These are phyloP conservation scores for Pempheris klunzingeri DNA, from an alignment of 2,797 vertebrate species.

Conservation along the genomic window DNA sequence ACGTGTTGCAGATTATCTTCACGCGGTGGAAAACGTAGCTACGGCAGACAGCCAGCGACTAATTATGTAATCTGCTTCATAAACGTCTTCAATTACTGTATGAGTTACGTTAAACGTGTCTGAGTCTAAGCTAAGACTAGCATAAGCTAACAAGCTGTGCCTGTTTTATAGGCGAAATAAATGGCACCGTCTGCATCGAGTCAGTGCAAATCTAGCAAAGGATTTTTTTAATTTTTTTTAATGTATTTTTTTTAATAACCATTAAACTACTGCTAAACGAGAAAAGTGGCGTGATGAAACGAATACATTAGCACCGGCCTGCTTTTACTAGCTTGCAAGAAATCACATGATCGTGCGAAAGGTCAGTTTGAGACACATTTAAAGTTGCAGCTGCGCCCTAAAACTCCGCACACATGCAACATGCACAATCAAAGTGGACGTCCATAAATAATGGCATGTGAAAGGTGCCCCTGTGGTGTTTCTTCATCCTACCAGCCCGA, in stretches of 20 bases:
- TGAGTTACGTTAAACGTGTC: accelerated
- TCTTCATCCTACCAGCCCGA: not conserved
- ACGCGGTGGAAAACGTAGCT: conserved; percentile 17
- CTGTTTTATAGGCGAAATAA: not conserved
- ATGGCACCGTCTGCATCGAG: no score
- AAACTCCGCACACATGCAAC: not conserved
- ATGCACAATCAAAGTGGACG: no score
- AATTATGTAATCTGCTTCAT: not conserved
- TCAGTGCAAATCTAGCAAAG: accelerated
- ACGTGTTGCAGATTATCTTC: conserved; percentile 64
- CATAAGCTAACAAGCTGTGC: not conserved
- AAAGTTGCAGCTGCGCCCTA: conserved; percentile 29
- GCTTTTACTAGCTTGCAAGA: conserved; percentile 12
- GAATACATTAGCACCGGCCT: not conserved
- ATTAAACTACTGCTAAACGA: no score
- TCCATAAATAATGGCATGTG: not conserved
- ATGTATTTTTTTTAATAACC: no score
- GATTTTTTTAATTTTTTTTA: no score
- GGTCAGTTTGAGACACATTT: conserved; percentile 8
- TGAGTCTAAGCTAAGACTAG: not conserved
- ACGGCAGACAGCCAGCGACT: not conserved
- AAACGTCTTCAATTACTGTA: not conserved
- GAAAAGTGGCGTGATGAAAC: not conserved
- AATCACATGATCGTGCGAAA: conserved; percentile 36
- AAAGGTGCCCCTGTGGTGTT: not conserved